Percentiles rank a stretch among this genome's conserved stretches.
Evolutionary conservation across 2,888 invertebrate species (phyloP).

Genomic region (Tipula helvola): DNA sequence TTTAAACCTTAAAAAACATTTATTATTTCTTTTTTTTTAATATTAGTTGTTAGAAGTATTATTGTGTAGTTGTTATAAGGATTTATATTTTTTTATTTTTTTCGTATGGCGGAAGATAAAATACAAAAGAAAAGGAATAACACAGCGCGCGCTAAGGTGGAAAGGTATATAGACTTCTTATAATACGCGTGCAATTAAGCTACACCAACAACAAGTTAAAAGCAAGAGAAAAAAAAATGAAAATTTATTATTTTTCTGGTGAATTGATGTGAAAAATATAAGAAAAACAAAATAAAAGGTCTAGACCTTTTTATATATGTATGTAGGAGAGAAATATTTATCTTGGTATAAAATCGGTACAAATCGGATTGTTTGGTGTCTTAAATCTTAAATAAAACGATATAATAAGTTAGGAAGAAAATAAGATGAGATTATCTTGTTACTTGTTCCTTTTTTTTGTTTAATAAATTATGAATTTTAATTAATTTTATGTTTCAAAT

Average conservation of each 20-base stretch:
- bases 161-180: neutral
- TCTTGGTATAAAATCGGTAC: neutral
- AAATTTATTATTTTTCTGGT: neutral
- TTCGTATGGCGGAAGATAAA: neutral
- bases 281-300: neutral
- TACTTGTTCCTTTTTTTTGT: neutral
- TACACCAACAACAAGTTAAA: neutral
- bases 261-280: neutral
- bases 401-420: neutral
- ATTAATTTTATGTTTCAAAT: neutral
- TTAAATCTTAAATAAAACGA: neutral
- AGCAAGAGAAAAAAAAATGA: neutral
- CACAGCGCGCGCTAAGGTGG: neutral
- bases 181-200: neutral
- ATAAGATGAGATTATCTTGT: neutral
- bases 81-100: neutral
- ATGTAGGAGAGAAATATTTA: neutral
- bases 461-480: neutral
- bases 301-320: neutral
- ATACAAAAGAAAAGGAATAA: neutral
- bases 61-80: conserved; percentile 4
- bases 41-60: neutral
- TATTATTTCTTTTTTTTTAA: neutral
- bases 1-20: neutral
- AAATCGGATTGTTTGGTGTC: conserved; percentile 4